A percentile compares a stretch with the other conserved stretches of the same genome.
Conservation (phyloP, 2,888 invertebrate species). For the Nebria salina region DNA sequence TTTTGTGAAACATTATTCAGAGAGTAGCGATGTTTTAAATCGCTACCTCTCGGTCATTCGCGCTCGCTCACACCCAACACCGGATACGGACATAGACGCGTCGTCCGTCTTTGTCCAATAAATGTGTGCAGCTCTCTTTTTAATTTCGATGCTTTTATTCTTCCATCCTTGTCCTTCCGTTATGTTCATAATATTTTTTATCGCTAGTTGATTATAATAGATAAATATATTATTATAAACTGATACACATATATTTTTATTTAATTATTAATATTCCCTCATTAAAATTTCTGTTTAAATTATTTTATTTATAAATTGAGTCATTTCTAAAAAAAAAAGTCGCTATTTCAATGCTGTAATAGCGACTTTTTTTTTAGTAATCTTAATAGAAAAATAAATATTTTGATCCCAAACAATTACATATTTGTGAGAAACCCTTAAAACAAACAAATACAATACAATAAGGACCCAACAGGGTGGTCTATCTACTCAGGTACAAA, state of each 20-base stretch:
- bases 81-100: not conserved
- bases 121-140: not conserved
- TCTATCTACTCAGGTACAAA: slow-evolving; percentile 5
- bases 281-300: too few relatives aligned
- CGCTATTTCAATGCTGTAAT: too few relatives aligned
- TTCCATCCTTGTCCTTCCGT: not conserved
- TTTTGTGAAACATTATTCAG: slow-evolving; percentile 35
- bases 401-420: too few relatives aligned
- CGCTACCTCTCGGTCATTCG: slow-evolving; percentile 16
- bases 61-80: not conserved
- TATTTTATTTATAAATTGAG: too few relatives aligned
- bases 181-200: not conserved
- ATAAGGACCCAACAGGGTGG: not conserved
- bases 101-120: not conserved
- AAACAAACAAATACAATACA: too few relatives aligned
- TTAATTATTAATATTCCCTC: too few relatives aligned
- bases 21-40: slow-evolving; percentile 27
- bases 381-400: too few relatives aligned
- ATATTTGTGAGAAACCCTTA: too few relatives aligned
- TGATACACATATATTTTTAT: not conserved
- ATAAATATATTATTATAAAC: not conserved
- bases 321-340: too few relatives aligned
- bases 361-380: too few relatives aligned
- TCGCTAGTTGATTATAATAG: not conserved
- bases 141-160: not conserved